A percentile compares a stretch with the other conserved stretches of the same genome.
These are phyloP conservation scores for Propsilocerus akamusi DNA, from an alignment of 1,140 invertebrate species.

Conservation along the genomic window DNA sequence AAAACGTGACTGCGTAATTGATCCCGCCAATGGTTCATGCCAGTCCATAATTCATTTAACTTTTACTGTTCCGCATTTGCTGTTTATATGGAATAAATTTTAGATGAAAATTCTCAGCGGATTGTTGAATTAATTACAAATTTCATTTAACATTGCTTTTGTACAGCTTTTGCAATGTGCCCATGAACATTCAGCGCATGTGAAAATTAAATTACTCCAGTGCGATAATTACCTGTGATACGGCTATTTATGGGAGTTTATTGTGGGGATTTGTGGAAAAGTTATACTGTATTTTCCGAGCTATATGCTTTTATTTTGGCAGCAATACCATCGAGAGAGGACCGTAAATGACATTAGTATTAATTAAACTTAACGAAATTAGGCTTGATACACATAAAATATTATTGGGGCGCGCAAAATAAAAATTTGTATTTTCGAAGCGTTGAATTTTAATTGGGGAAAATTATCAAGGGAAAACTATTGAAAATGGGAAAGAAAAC, in stretches of 20 bases:
- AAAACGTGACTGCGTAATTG: no score
- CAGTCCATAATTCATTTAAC: no score
- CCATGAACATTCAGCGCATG: no score
- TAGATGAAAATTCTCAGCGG: slow-evolving; percentile 2
- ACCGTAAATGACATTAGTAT: neutral
- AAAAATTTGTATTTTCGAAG: no score
- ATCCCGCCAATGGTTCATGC: no score
- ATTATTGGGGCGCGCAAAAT: no score
- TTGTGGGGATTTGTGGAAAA: slow-evolving; percentile 1
- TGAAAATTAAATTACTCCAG: slow-evolving; percentile 2
- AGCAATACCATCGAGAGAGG: no score
- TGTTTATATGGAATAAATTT: neutral
- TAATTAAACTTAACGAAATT: slow-evolving; percentile 1
- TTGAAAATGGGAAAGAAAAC: no score
- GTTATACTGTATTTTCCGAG: neutral
- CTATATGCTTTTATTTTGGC: no score
- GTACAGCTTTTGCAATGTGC: no score
- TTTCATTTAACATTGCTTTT: neutral
- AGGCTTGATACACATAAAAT: neutral
- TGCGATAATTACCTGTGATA: neutral
- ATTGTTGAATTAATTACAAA: slow-evolving; percentile 3
- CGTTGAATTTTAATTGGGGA: no score
- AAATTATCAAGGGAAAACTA: no score
- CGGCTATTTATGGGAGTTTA: neutral
- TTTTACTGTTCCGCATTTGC: neutral